Evolutionary conservation across 2,797 vertebrate species (phyloP), one percentile per base, ranked within the genome.

Genomic region (Gorsachius magnificus): DNA sequence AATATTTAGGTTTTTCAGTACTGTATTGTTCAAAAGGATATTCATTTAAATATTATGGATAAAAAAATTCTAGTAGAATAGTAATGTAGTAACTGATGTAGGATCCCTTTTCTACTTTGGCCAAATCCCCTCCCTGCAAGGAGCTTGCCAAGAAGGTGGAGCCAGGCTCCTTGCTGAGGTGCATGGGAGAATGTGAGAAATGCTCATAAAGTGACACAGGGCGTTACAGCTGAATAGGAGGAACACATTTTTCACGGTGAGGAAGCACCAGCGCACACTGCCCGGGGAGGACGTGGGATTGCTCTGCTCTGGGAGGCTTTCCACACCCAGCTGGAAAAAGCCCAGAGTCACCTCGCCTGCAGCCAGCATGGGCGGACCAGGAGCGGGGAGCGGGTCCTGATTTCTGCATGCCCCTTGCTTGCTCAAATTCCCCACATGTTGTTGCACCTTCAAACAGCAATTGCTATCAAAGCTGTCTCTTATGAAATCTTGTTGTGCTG

Each of bases 391-490:
- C 26, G 6, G n/a, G 54, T 61, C 38, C 48, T 11, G 16, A 29
- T 46, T 56, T 63, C 57, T 29, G 41, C 16, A 0, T 7, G 20
- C 14, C 41, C 41, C n/a, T 29, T 11, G 16, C 57, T 51, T 71
- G 53, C 41, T 70, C 24, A 48, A 0, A 25, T 29, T 61, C 41
- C n/a, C 11, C 9, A 3, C 4, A 2, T 16, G 0, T 5, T 33
- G 14, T 35, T 35, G 31, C 35, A 11, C 56, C n/a, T 35, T 70
- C 64, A 7, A 11, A 26, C 25, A 50, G 46, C 7, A 1, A 21
- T 28, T 25, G 15, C 9, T 69, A 5, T 24, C 51, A 29, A 29
- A 31, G 38, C 50, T n/a, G 13, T 38, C 36, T 58, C 48, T 36
- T 25, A 26, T 43, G 21, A 57, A 41, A 26, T 57, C 57, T 64